Conservation (phyloP, 2,888 invertebrate genomes). For the Drosophila yooni region DNA sequence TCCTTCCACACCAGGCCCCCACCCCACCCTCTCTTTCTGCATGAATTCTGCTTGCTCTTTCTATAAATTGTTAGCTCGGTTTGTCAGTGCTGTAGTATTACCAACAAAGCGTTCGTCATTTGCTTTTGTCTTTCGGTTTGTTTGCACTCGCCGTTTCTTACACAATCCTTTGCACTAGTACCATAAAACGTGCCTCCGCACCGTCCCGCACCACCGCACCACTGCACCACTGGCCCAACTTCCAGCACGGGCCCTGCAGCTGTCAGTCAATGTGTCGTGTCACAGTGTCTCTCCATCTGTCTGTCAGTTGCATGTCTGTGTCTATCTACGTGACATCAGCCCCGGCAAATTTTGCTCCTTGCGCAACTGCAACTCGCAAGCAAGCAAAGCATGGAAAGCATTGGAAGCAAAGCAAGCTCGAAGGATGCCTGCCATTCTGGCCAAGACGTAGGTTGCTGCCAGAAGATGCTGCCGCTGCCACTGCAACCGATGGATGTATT, state of each 20-base stretch:
- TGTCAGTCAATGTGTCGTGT: constrained; percentile 83
- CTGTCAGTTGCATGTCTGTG: constrained; percentile 83
- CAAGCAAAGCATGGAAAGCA: constrained; percentile 9
- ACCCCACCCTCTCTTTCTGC: background rate
- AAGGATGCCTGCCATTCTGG: constrained; percentile 42
- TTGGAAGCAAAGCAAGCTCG: constrained; percentile 6
- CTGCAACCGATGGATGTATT: constrained; percentile 79
- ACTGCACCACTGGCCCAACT: constrained; percentile 15
- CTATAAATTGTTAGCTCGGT: constrained; percentile 18
- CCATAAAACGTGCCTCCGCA: constrained; percentile 25
- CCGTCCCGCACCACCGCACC: background rate
- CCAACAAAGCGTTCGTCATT: constrained; percentile 74
- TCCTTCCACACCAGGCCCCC: background rate
- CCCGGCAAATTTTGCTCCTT: constrained; percentile 67
- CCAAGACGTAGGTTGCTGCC: constrained; percentile 39
- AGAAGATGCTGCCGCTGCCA: constrained; percentile 51
- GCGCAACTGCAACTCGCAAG: constrained; percentile 55
- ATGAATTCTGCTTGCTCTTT: background rate
- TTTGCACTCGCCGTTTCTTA: constrained; percentile 78
- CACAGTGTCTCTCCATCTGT: constrained; percentile 82
- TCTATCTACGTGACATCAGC: constrained; percentile 82
- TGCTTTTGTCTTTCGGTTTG: constrained; percentile 80
- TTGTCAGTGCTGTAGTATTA: constrained; percentile 52
- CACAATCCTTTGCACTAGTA: constrained; percentile 67
- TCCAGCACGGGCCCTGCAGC: constrained; percentile 64